Conservation (phyloP, 2,113 vertebrate genomes). For the Deroptyus accipitrinus region DNA sequence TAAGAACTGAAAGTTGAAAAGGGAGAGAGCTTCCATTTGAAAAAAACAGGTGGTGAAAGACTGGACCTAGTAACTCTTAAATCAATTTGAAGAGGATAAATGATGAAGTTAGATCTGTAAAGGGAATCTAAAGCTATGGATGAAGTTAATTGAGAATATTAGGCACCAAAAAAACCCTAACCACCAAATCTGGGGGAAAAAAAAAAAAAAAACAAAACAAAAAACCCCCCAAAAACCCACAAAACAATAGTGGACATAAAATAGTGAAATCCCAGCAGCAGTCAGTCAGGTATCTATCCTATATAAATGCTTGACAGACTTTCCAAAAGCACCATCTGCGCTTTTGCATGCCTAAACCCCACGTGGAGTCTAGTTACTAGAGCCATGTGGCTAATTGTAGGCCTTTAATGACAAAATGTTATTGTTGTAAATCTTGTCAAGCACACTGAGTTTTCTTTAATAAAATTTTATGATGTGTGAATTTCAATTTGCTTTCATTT, state of each 20-base stretch:
- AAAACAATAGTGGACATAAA: not conserved
- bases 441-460: not conserved
- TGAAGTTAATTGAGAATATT: not conserved
- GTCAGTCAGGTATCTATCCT: not conserved
- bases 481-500: not conserved
- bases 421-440: not conserved
- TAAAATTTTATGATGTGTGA: not conserved
- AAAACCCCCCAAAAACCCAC: not conserved
- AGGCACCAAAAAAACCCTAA: not conserved
- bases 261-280: not conserved
- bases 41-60: not conserved
- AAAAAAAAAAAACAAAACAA: not conserved
- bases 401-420: not conserved
- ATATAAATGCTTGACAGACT: not conserved
- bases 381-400: not conserved
- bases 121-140: not conserved
- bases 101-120: not conserved
- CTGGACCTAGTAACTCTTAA: not conserved
- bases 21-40: not conserved
- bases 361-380: not conserved
- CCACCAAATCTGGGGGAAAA: rapidly evolving
- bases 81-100: not conserved
- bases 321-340: not conserved
- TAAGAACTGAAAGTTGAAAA: not conserved
- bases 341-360: not conserved